Conservation (phyloP, 1,140 invertebrate genomes). For the Ceratina australensis region DNA sequence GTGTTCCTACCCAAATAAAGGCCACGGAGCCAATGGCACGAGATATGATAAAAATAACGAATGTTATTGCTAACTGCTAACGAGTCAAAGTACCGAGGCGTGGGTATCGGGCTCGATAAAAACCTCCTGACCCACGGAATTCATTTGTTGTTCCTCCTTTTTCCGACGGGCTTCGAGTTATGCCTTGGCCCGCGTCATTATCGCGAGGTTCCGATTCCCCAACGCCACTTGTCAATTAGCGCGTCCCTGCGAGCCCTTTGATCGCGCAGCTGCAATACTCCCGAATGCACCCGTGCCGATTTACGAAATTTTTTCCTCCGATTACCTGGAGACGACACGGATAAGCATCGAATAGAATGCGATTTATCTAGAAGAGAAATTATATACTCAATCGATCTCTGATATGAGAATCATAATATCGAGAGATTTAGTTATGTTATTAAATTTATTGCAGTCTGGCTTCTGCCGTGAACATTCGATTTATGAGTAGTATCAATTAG, state of each 20-base stretch:
- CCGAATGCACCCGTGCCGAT: conserved; percentile 32
- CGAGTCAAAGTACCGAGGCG: conserved; percentile 72
- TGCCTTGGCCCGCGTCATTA: conserved; percentile 53
- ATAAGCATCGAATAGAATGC: not conserved
- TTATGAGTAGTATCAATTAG: conserved; percentile 35
- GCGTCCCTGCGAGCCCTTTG: conserved; percentile 37
- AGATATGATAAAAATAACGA: conserved; percentile 77
- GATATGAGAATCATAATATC: not conserved
- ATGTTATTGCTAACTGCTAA: conserved; percentile 76
- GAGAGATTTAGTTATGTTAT: not conserved
- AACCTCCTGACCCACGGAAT: conserved; percentile 61
- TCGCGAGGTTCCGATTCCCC: conserved; percentile 64
- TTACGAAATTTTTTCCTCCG: conserved; percentile 31
- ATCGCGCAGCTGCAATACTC: conserved; percentile 28
- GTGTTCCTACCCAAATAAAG: conserved; percentile 74
- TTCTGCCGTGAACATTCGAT: not conserved
- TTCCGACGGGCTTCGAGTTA: not conserved
- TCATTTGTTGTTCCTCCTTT: conserved; percentile 57
- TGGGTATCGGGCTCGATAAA: conserved; percentile 69
- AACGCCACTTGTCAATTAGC: conserved; percentile 71
- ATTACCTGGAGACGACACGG: not conserved
- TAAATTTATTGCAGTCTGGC: conserved; percentile 13
- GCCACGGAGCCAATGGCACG: conserved; percentile 60
- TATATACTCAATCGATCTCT: too few relatives aligned
- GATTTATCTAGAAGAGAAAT: too few relatives aligned